phyloP scores from a whole-genome alignment of 2,888 invertebrate genomes.

The Terebella lapidaria region DNA sequence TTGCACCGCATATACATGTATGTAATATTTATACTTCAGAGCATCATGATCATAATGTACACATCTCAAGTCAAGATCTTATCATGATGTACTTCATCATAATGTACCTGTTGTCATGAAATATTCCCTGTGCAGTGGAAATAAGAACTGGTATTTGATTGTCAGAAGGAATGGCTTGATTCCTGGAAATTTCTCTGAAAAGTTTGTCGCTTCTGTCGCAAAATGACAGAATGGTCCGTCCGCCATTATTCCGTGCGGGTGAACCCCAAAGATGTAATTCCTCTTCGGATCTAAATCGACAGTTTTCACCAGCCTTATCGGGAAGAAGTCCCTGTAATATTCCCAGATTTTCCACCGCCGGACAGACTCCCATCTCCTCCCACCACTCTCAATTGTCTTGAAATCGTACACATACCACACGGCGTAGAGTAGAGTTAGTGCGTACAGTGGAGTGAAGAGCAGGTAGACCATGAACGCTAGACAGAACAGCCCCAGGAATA shows the following conservation, averaged over 20 bases:
- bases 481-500: slow-evolving; percentile 52
- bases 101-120: slow-evolving; percentile 59
- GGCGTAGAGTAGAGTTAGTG: slow-evolving; percentile 43
- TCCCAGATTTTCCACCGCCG: slow-evolving; percentile 68
- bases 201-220: slow-evolving; percentile 62
- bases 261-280: slow-evolving; percentile 77
- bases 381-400: slow-evolving; percentile 54
- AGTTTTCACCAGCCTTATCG: slow-evolving; percentile 76
- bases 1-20: too few species aligned
- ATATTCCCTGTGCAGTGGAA: slow-evolving; percentile 70
- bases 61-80: too few species aligned
- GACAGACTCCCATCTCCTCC: slow-evolving; percentile 59
- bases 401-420: slow-evolving; percentile 34
- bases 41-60: too few species aligned
- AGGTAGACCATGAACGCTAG: slow-evolving; percentile 25
- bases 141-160: slow-evolving; percentile 67
- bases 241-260: slow-evolving; percentile 86
- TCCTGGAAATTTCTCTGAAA: slow-evolving; percentile 55
- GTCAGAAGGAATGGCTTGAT: slow-evolving; percentile 59
- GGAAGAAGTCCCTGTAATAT: slow-evolving; percentile 74
- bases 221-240: slow-evolving; percentile 76
- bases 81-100: too few species aligned
- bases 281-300: slow-evolving; percentile 71
- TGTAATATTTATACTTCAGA: too few species aligned
- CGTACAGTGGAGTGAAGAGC: slow-evolving; percentile 29